Evolutionary conservation across 1,140 invertebrate genomes (phyloP).

Genomic region (Eupeodes corollae): DNA sequence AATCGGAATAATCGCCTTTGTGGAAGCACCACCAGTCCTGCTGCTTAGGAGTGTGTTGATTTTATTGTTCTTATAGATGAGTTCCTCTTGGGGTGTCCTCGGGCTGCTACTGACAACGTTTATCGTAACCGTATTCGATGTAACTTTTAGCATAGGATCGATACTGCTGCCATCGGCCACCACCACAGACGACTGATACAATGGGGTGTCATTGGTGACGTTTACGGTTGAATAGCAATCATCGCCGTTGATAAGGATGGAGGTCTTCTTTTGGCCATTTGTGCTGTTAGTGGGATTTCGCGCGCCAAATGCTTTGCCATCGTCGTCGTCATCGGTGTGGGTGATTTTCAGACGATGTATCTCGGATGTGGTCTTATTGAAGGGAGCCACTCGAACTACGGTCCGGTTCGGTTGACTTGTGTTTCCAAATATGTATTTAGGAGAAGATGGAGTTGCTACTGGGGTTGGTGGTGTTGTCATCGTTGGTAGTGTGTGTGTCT

Average conservation of each 20-base stretch:
- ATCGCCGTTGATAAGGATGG: slow-evolving; percentile 62
- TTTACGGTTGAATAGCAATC: slow-evolving; percentile 56
- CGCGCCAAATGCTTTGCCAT: no score
- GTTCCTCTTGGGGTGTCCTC: slow-evolving; percentile 12
- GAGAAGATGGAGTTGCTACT: neutral
- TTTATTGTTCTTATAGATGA: slow-evolving; percentile 29
- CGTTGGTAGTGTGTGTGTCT: neutral
- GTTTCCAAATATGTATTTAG: neutral
- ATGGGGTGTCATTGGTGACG: slow-evolving; percentile 44
- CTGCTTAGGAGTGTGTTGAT: slow-evolving; percentile 25
- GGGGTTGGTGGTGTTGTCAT: neutral
- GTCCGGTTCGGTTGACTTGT: slow-evolving; percentile 11
- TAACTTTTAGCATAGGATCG: slow-evolving; percentile 10
- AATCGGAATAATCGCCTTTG: slow-evolving; percentile 28
- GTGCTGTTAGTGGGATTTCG: no score
- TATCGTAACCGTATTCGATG: slow-evolving; percentile 45
- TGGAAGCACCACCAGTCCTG: neutral
- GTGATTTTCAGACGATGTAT: slow-evolving; percentile 49
- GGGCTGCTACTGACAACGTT: slow-evolving; percentile 34
- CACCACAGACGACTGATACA: slow-evolving; percentile 56
- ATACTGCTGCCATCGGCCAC: slow-evolving; percentile 41
- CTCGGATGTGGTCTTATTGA: slow-evolving; percentile 30
- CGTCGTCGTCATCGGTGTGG: slow-evolving; percentile 19
- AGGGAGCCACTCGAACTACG: slow-evolving; percentile 32
- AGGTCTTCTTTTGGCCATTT: slow-evolving; percentile 51